These are phyloP conservation scores for Papilio polytes DNA, from an alignment of 1,140 invertebrate genomes.

Conservation along the genomic window DNA sequence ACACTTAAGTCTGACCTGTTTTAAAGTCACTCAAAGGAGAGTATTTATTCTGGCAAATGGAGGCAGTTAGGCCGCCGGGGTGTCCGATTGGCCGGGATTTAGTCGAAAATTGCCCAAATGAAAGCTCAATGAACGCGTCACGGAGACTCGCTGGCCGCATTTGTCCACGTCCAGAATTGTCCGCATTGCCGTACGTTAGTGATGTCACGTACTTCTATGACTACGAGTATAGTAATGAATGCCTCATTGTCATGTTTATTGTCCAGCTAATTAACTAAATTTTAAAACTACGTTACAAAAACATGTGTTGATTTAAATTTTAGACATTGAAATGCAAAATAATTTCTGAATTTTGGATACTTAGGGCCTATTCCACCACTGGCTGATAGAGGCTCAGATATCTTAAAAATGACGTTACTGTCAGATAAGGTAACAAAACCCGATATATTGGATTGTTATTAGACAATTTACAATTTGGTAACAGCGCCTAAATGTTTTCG, in stretches of 20 bases:
- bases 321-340: not conserved
- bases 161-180: slow-evolving; percentile 77
- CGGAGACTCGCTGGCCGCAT: slow-evolving; percentile 70
- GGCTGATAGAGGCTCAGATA: too few species aligned
- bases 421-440: too few species aligned
- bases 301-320: too few species aligned
- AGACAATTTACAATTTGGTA: too few species aligned
- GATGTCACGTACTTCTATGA: slow-evolving; percentile 42
- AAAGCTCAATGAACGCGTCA: slow-evolving; percentile 81
- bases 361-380: too few species aligned
- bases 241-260: not conserved
- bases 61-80: slow-evolving; percentile 55
- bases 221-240: slow-evolving; percentile 18
- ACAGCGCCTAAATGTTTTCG: too few species aligned
- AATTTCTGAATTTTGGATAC: not conserved
- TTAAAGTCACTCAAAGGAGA: slow-evolving; percentile 48
- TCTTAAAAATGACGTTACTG: too few species aligned
- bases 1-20: slow-evolving; percentile 37
- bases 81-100: slow-evolving; percentile 73
- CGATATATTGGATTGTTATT: too few species aligned
- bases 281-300: not conserved
- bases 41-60: slow-evolving; percentile 60
- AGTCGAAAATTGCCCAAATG: slow-evolving; percentile 79
- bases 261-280: not conserved
- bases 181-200: slow-evolving; percentile 73